Evolutionary conservation across 1,140 invertebrate genomes (phyloP), one percentile per base, ranked within the genome.

Genomic region (Dendroctonus valens): DNA sequence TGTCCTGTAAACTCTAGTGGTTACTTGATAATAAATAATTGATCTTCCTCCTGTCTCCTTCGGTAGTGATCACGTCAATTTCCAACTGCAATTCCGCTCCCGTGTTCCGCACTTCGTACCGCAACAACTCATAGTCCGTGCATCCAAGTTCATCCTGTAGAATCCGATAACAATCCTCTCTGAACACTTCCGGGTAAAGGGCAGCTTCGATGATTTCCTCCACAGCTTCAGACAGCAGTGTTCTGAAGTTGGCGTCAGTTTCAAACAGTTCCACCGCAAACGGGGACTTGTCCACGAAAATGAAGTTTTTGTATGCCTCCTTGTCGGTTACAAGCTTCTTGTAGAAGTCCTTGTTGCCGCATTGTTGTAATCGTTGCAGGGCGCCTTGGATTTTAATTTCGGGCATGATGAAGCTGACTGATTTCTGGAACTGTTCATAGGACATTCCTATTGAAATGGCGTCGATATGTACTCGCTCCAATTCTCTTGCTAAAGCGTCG

Each of bases 81-180:
- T 63, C 38, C 40, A 63, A 48, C 14, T 54, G n/a, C 46, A 12
- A 63, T 37, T 42, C 44, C 41, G 7, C 39, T 41, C 26, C 12
- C 41, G 9, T 55, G 12, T 38, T 54, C n/a, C 26, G 26, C 6
- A 59, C 57, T 38, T 49, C 38, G 14, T 59, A 66, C 7, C 46
- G 39, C 9, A 41, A 26, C 48, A 66, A 42, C 11, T 66, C 57
- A 12, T 59, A 66, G 7, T 51, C 51, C 5, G 5, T 52, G 14
- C 39, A 41, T n/a, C 48, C 64, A 15, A 59, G 39, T 39, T 53
- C 48, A 11, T 67, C 58, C 14, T 67, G 50, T 26, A 67, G 49
- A 48, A 67, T 67, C 37, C 65, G 42, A 9, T 67, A 67, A 41
- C 65, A 67, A 14, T 67, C 65, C 49, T 67, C 65, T 50, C 64